A percentile compares a stretch with the other conserved stretches of the same genome.
phyloP scores from a whole-genome alignment of 2,113 vertebrate species.

The Epinephelus fuscoguttatus region DNA sequence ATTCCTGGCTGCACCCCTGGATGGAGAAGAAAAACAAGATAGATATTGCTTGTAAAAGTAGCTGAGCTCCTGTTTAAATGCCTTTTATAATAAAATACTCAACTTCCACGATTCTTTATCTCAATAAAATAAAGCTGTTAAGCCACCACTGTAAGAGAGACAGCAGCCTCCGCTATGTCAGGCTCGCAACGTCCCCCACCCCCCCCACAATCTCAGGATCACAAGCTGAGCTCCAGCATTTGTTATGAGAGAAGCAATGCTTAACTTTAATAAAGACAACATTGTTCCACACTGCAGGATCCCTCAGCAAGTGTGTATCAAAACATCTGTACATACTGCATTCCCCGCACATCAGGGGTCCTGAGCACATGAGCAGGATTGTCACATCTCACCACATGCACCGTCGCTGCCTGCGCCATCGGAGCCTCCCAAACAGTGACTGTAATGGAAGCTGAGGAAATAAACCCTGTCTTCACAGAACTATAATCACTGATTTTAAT shows the following conservation, averaged over 20 bases:
- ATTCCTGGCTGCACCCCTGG: neutral
- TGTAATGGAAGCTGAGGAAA: conserved; percentile 53
- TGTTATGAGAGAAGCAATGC: conserved; percentile 57
- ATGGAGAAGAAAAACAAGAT: conserved; percentile 1
- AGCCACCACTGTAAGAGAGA: conserved; percentile 27
- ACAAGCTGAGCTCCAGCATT: conserved; percentile 48
- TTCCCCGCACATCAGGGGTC: conserved; percentile 56
- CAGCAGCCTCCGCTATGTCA: conserved; percentile 10
- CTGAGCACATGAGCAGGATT: conserved; percentile 46
- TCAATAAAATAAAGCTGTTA: conserved; percentile 50
- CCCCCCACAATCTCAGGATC: conserved; percentile 32
- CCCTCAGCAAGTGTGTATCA: conserved; percentile 65
- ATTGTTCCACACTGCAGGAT: conserved; percentile 69
- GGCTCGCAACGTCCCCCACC: conserved; percentile 27
- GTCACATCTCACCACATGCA: conserved; percentile 70
- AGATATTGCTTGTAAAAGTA: conserved; percentile 25
- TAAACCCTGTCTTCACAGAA: conserved; percentile 32
- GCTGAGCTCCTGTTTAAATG: conserved; percentile 23
- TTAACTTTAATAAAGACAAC: conserved; percentile 77
- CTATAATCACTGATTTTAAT: conserved; percentile 56
- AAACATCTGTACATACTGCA: conserved; percentile 67
- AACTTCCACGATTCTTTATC: conserved; percentile 22
- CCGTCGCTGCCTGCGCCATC: conserved; percentile 44
- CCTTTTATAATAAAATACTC: conserved; percentile 40
- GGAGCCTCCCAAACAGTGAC: conserved; percentile 43